A percentile compares a stretch with the other conserved stretches of the same genome.
Evolutionary conservation across 2,888 invertebrate species (phyloP).

Genomic region (Spicauda simplicius): DNA sequence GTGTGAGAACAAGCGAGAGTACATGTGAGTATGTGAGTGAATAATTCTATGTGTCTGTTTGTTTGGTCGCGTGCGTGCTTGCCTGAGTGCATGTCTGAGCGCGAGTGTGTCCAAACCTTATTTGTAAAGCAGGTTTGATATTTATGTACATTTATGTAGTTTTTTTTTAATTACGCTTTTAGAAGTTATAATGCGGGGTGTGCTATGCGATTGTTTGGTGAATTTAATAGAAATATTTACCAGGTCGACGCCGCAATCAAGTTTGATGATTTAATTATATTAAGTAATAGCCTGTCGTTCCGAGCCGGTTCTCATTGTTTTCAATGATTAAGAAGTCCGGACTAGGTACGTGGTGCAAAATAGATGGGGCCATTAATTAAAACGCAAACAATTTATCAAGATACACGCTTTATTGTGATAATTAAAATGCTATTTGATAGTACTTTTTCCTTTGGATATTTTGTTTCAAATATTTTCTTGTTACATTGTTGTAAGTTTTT

Average conservation of each 20-base stretch:
- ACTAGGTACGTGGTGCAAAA: conserved; percentile 9
- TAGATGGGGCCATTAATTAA: conserved; percentile 7
- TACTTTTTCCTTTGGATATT: not conserved
- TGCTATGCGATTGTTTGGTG: not conserved
- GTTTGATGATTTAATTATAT: conserved; percentile 15
- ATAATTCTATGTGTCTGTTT: no score
- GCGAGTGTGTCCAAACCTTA: no score
- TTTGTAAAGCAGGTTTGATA: no score
- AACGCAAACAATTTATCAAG: conserved; percentile 8
- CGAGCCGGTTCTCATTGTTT: conserved; percentile 2
- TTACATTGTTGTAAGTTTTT: not conserved
- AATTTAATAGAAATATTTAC: not conserved
- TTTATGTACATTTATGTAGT: no score
- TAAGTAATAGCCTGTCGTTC: conserved; percentile 3
- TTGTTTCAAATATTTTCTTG: not conserved
- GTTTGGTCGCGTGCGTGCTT: no score
- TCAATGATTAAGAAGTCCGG: conserved; percentile 7
- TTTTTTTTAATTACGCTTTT: no score
- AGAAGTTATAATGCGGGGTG: not conserved
- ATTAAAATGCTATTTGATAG: conserved; percentile 3
- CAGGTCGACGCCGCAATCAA: conserved; percentile 17
- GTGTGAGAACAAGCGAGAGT: no score
- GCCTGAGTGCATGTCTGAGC: no score
- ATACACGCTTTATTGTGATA: conserved; percentile 3
- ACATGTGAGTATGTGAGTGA: no score